Evolutionary conservation across 2,888 invertebrate genomes (phyloP), one percentile per base, ranked within the genome.

Genomic region (Drosophila falleni): DNA sequence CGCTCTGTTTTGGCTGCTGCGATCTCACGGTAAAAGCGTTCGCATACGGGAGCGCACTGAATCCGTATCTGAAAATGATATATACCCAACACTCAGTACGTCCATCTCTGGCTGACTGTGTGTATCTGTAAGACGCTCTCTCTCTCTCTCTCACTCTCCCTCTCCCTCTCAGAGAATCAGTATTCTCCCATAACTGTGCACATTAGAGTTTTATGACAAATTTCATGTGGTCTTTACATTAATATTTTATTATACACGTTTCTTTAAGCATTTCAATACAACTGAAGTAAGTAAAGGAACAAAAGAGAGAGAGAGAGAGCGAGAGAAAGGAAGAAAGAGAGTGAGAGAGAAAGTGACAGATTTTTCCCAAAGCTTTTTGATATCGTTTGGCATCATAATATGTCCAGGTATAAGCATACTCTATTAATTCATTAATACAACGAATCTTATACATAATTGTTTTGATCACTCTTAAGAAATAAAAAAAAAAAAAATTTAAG

Each of bases 31-130:
- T 54, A 71, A 65, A 53, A 51, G 72, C 77, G 83, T 85, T 78
- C 59, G 76, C 61, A 74, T 77, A 42, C 75, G 59, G 78, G 78
- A 74, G 72, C 89, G 79, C 71, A 76, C 78, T 80, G 85, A 84
- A 81, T 78, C 68, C 66, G 78, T 78, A 78, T 85, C 90, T 85
- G 80, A 88, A 80, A 73, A 68, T 71, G 79, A 78, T 73, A 84
- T 81, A 76, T 73, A 71, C 62, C 70, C 56, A 54, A 49, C 54
- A 51, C 23, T 4, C 44, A 63, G 55, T 46, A 56, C 49, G 51
- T 56, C 33, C 41, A 56, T 41, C n/a, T 31, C 50, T 15, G 15
- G 26, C 15, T 11, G 19, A 26, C 31, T n/a, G 49, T 67, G 39
- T 58, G 74, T 61, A 66, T 58, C 60, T 67, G 62, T 39, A 44